Percentiles rank a stretch among this genome's conserved stretches.
Conservation (phyloP, 2,797 vertebrate genomes). For the Agapornis canus region DNA sequence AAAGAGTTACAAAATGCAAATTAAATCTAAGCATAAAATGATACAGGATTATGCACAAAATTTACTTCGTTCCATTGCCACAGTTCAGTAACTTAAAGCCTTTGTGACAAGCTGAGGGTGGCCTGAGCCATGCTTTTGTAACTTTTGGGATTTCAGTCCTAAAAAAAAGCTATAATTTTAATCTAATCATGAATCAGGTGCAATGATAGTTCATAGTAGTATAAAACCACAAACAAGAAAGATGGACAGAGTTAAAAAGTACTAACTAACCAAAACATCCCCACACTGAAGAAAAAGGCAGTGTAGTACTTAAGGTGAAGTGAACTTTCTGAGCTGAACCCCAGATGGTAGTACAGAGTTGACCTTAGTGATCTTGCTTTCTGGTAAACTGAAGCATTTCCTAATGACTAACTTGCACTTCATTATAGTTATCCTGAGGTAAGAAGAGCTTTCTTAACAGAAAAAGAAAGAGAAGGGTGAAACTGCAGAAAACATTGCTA, state of each 20-base stretch:
- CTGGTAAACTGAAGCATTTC: not conserved
- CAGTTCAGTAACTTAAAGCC: not conserved
- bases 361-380: conserved; percentile 6
- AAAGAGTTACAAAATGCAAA: not conserved
- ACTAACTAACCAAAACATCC: not conserved
- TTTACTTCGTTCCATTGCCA: not conserved
- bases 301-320: not conserved
- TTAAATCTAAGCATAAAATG: not conserved
- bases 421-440: not conserved
- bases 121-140: not conserved
- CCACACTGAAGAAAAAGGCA: not conserved
- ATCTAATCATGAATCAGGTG: not conserved
- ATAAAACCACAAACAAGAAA: not conserved
- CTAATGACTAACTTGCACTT: not conserved
- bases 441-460: not conserved
- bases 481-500: not conserved
- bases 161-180: not conserved
- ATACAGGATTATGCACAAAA: not conserved
- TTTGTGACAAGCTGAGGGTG: not conserved
- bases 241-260: not conserved
- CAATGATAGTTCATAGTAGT: not conserved
- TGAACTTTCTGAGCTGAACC: not conserved
- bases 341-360: not conserved
- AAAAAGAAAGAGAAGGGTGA: not conserved
- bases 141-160: not conserved